phyloP scores from a whole-genome alignment of 2,113 vertebrate genomes.

The Oreocharis arfaki region DNA sequence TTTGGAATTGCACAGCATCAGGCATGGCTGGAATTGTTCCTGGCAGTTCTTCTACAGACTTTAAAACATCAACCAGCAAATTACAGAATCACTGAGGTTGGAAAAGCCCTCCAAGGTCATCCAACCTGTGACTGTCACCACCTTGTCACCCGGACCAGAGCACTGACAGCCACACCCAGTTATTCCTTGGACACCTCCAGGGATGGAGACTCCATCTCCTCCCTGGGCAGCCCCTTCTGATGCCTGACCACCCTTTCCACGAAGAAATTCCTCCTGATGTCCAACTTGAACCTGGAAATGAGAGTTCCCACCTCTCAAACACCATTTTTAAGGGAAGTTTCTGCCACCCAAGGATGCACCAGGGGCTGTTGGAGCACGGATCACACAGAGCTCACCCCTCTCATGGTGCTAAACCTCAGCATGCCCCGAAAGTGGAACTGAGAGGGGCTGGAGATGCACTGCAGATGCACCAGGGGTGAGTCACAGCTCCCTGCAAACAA shows the following conservation, averaged over 20 bases:
- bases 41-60: neutral
- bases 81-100: neutral
- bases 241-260: accelerated
- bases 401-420: neutral
- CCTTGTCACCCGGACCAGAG: neutral
- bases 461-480: neutral
- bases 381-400: neutral
- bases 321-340: neutral
- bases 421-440: neutral
- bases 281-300: neutral
- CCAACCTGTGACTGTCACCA: neutral
- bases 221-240: neutral
- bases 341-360: neutral
- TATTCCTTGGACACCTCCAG: neutral
- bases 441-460: neutral
- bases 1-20: neutral
- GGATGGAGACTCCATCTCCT: neutral
- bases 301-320: neutral
- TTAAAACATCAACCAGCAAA: neutral
- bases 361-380: no score
- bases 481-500: neutral
- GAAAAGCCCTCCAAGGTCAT: neutral
- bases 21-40: neutral
- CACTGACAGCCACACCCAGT: neutral
- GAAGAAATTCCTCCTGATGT: neutral